Evolutionary conservation across 2,113 vertebrate species (phyloP), one percentile per base, ranked within the genome.

Genomic region (Hippopotamus amphibius): DNA sequence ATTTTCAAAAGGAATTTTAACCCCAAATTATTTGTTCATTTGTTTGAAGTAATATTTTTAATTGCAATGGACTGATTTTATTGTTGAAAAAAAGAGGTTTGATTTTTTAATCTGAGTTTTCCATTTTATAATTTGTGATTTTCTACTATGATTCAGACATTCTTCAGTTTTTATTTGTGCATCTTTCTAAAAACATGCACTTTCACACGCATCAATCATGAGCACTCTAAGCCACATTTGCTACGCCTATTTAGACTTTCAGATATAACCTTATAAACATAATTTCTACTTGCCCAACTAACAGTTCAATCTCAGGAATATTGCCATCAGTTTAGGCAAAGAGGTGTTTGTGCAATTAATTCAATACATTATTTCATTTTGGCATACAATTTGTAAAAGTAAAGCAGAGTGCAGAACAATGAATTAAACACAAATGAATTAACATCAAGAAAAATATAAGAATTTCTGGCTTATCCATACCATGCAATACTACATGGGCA

Each of bases 1-100:
- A 69, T 80, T 83, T 90, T 87, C 71, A 77, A 82, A 86, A 77
- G 28, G 69, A 89, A 86, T 57, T 91, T 81, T 72, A 76, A 55
- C 30, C 28, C 19, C 63, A 89, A 90, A 76, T 86, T 77, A 30
- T 86, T 88, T 84, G 10, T 66, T 68, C 72, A 61, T 55, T 86
- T 72, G 19, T 43, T 65, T 81, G 30, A 92, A 95, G n/a, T 77
- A 50, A 69, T 72, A 37, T 28, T 76, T 85, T 69, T 81, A 43
- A 92, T 90, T 65, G 26, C 13, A 65, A 57, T 21, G 16, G 33
- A 65, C 46, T 19, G 1, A 2, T 74, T 90, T 92, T 91, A 88
- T 33, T 86, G n/a, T 81, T 82, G 53, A 55, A 90, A 55, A 90
- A 90, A 87, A 21, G 9, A 46, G 15, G 6, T 53, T 81, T 95